Evolutionary conservation across 2,113 vertebrate genomes (phyloP), one percentile per base, ranked within the genome.

Genomic region (Seriola aureovittata): DNA sequence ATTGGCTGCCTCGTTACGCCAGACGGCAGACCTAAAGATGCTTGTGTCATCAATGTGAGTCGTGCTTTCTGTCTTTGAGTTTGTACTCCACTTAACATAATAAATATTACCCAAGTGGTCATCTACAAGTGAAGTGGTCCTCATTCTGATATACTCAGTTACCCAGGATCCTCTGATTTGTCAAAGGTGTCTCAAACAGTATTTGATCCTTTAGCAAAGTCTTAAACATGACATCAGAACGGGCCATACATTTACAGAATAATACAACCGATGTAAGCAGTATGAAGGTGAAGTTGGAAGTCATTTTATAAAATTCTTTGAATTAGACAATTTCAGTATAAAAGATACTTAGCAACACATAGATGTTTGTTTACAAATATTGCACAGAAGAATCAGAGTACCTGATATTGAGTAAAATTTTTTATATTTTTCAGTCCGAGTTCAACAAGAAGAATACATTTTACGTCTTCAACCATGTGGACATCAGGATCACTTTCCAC

Each of bases 391-490:
- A 76, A 50, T 59, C 13, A 23, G 42, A 50, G 16, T n/a, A 38
- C 11, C 36, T 71, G 25, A 16, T 13, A 16, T 46, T 40, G 3
- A 65, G 4, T 21, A 32, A 19, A 0, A 21, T 36, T 13, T 57
- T 54, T 55, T 68, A 60, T 66, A 13, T 84, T 91, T 71, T 73
- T 29, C 79, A 99, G 98, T 86, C 96, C 32, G 96, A 98, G 75
- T 99, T 99, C 91, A 96, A 97, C 86, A 97, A 96, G 84, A 97
- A 95, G 88, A 97, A 97, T 88, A 99, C 97, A 0, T 99, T 95
- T 89, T 99, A 99, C 75, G 92, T 99, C 85, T 99, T 99, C 94
- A 99, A 99, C 90, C 98, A 99, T 0, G 96, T 99, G 87, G 97
- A 99, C 88, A 99, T 99, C 88, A 97, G 92, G 83, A 98, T 99